Evolutionary conservation across 2,888 invertebrate species (phyloP).

Genomic region (Eilema depressum): DNA sequence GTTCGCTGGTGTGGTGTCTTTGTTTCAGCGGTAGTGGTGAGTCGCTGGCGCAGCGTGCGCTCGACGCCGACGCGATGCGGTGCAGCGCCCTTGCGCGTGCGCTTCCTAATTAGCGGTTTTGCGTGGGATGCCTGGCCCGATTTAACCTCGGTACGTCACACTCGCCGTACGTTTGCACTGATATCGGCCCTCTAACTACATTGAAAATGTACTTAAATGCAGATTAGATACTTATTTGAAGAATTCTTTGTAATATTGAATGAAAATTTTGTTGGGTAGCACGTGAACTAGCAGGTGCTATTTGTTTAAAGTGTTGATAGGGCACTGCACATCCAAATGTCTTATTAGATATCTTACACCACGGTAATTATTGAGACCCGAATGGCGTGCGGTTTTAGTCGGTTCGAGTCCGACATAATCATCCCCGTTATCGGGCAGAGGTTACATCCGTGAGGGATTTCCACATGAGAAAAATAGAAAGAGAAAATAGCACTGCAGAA

Average conservation of each 20-base stretch:
- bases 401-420: too few species aligned
- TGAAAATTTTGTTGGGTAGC: too few species aligned
- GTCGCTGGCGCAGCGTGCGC: constrained; percentile 59
- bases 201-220: not conserved
- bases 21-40: constrained; percentile 55
- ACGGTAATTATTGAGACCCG: too few species aligned
- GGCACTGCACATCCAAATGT: too few species aligned
- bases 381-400: too few species aligned
- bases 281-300: too few species aligned
- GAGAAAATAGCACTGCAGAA: too few species aligned
- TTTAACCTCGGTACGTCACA: constrained; percentile 79
- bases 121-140: constrained; percentile 76
- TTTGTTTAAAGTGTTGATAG: too few species aligned
- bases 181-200: constrained; percentile 45
- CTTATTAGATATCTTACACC: too few species aligned
- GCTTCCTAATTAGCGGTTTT: constrained; percentile 82
- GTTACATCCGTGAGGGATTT: too few species aligned
- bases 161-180: constrained; percentile 54
- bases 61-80: constrained; percentile 39
- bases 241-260: not conserved
- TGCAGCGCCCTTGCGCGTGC: constrained; percentile 82
- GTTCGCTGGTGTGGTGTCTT: constrained; percentile 63
- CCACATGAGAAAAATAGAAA: too few species aligned
- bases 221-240: not conserved
- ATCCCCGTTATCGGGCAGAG: too few species aligned